Percentiles rank a stretch among this genome's conserved stretches.
Conservation (phyloP, 2,888 invertebrate genomes). For the Drosophila falleni region DNA sequence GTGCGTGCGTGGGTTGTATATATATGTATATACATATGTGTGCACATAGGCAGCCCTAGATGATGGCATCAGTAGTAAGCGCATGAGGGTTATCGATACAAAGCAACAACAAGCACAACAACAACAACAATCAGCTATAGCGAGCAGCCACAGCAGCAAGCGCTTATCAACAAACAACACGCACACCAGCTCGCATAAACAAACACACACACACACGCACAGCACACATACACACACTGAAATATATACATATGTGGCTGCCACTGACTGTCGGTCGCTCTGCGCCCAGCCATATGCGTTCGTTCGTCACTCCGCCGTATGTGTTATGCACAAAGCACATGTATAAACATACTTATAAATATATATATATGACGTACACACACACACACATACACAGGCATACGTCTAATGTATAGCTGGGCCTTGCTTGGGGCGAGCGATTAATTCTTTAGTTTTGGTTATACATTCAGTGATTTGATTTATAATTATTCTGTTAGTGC, state of each 20-base stretch:
- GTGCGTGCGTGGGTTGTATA: conserved; percentile 9
- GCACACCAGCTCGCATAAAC: conserved; percentile 39
- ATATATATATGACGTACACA: conserved; percentile 12
- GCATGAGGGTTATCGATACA: conserved; percentile 69
- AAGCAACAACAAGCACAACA: conserved; percentile 48
- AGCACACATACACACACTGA: conserved; percentile 6
- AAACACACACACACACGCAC: conserved; percentile 19
- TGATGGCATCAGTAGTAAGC: conserved; percentile 64
- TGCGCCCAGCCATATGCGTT: conserved; percentile 30
- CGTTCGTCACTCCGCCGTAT: conserved; percentile 23
- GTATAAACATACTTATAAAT: conserved; percentile 42
- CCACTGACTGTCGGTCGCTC: conserved; percentile 19
- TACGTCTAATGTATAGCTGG: conserved; percentile 46
- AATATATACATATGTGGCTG: conserved; percentile 4
- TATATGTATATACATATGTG: conserved; percentile 2
- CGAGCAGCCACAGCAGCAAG: conserved; percentile 44
- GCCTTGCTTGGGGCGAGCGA: conserved; percentile 53
- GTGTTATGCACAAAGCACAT: conserved; percentile 63
- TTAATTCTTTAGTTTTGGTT: conserved; percentile 69
- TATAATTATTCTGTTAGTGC: conserved; percentile 47
- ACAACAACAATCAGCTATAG: conserved; percentile 14
- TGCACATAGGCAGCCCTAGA: conserved; percentile 47
- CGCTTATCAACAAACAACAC: conserved; percentile 74
- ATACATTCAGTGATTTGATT: conserved; percentile 60
- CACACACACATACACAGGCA: conserved; percentile 5